phyloP scores from a whole-genome alignment of 2,113 vertebrate species.

The Actenoides hombroni region DNA sequence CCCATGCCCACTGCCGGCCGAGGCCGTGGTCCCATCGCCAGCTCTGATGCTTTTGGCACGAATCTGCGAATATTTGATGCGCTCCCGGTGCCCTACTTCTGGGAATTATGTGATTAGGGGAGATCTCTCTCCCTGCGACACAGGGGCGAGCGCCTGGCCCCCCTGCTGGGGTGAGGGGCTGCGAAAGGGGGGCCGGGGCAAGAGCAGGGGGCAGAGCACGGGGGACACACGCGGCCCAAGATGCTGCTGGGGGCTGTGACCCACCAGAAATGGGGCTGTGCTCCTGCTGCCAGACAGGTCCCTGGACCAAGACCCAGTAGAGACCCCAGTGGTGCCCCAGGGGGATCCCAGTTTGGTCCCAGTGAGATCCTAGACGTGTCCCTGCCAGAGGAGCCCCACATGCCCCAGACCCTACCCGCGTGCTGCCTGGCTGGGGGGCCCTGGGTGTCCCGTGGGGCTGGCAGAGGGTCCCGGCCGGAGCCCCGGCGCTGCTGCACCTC shows the following conservation, averaged over 20 bases:
- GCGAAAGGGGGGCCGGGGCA: neutral
- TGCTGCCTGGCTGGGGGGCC: neutral
- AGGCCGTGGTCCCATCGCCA: rapidly evolving
- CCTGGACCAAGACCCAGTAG: neutral
- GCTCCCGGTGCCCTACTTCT: neutral
- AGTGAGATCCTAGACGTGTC: neutral
- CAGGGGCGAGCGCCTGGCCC: too few species aligned
- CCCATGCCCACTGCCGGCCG: neutral
- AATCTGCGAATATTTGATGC: neutral
- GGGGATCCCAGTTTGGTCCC: too few species aligned
- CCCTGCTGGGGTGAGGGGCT: neutral
- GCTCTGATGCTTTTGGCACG: neutral
- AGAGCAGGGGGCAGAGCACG: neutral
- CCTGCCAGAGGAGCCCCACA: rapidly evolving
- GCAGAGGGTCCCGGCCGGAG: neutral
- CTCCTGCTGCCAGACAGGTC: neutral
- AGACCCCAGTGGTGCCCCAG: neutral
- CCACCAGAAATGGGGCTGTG: neutral
- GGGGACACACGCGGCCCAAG: too few species aligned
- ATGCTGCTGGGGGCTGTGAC: neutral
- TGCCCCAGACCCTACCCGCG: neutral
- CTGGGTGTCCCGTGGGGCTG: neutral
- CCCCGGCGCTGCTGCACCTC: neutral
- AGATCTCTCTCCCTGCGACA: neutral
- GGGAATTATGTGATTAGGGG: slow-evolving; percentile 11